Evolutionary conservation across 2,888 invertebrate genomes (phyloP), one percentile per base, ranked within the genome.

Genomic region (Drosophila anceps): DNA sequence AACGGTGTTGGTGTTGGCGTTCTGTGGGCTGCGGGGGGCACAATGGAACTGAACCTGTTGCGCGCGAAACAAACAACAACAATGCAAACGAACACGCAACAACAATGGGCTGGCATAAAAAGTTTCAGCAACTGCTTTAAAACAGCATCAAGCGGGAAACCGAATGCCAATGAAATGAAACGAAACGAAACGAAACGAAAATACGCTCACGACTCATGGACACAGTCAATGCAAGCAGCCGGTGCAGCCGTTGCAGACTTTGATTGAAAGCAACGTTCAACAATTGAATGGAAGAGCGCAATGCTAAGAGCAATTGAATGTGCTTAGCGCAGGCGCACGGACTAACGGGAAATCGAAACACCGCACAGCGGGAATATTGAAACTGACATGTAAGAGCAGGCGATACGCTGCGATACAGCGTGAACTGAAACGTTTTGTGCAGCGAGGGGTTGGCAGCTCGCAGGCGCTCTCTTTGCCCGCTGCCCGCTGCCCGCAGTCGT

Each of bases 1-100:
- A 55, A 43, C 61, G 53, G 24, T 15, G 70, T 27, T 18, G 55
- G 4, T n/a, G n/a, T n/a, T n/a, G n/a, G n/a, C n/a, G n/a, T n/a
- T n/a, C n/a, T n/a, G n/a, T n/a, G 41, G 29, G 24, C 43, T 3
- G 62, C 53, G 18, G 39, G 29, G 31, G 39, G 33, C 46, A 65
- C 63, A 54, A 39, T 70, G 65, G 66, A 73, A 43, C 64, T 76
- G 75, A 82, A 81, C 79, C 91, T 90, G 86, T 85, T 87, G 84
- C 89, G 66, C 76, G 76, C 54, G 81, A 81, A 84, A 84, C 79
- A 87, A 74, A 53, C 70, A 71, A 55, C 69, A 60, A 50, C 79
- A 79, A 67, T 67, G 69, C 55, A 33, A 48, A 69, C 61, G 39
- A 48, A 69, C 61, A 64, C 60, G 27, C 63, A 64, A 64, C 73